Evolutionary conservation across 2,888 invertebrate genomes (phyloP).

Genomic region (Chaetogeoica ovagalla): DNA sequence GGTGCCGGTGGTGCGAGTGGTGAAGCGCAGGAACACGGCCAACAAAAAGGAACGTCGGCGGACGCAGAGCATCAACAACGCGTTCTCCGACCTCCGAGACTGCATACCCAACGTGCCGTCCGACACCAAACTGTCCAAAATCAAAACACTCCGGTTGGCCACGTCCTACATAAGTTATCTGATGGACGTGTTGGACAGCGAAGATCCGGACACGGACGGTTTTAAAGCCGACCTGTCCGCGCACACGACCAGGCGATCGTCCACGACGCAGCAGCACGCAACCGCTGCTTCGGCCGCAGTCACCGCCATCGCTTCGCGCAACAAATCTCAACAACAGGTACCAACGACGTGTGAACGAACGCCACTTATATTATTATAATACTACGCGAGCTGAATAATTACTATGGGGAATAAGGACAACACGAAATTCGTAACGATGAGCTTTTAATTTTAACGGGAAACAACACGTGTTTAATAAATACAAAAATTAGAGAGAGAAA

Average conservation of each 20-base stretch:
- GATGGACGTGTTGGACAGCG: conserved; percentile 84
- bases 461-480: too few species aligned
- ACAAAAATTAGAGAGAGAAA: too few species aligned
- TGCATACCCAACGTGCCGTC: conserved; percentile 96
- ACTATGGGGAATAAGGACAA: too few species aligned
- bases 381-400: too few species aligned
- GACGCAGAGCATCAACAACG: conserved; percentile 93
- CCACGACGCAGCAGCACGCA: background rate
- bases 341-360: too few species aligned
- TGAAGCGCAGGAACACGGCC: conserved; percentile 84
- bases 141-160: conserved; percentile 90
- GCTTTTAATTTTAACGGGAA: too few species aligned
- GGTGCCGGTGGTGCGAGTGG: conserved; percentile 63
- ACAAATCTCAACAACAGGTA: conserved; percentile 10
- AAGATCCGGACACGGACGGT: conserved; percentile 69
- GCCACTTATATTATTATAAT: too few species aligned
- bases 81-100: conserved; percentile 87
- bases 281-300: background rate
- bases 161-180: conserved; percentile 91
- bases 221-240: conserved; percentile 75
- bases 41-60: conserved; percentile 92
- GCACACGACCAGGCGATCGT: conserved; percentile 50
- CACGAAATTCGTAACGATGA: too few species aligned
- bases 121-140: conserved; percentile 85
- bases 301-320: background rate